Conservation (phyloP, 2,797 vertebrate species). For the Thunnus albacares region DNA sequence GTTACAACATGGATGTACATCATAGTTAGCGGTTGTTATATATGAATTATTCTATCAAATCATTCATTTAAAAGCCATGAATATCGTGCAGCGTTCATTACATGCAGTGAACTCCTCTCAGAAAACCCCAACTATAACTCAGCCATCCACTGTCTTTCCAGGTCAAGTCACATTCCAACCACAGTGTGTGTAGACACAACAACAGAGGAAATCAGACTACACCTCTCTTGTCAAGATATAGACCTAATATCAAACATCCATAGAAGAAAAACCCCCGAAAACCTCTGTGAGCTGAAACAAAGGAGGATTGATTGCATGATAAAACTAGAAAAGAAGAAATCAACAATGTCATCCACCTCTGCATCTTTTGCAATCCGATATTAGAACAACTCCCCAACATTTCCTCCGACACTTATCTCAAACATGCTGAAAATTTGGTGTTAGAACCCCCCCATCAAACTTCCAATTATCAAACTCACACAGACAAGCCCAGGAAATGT, state of each 20-base stretch:
- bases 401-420: constrained; percentile 41
- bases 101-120: not conserved
- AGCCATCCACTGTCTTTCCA: too few relatives aligned
- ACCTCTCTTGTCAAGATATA: not conserved
- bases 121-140: not conserved
- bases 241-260: not conserved
- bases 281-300: not conserved
- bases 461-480: constrained; percentile 85
- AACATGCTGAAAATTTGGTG: constrained; percentile 62
- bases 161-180: not conserved
- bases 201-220: not conserved
- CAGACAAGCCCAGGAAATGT: constrained; percentile 85
- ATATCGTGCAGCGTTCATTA: not conserved
- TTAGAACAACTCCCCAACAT: constrained; percentile 22
- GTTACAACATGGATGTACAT: not conserved
- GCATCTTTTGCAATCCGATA: constrained; percentile 23
- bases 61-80: not conserved
- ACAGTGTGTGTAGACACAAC: not conserved
- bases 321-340: not conserved
- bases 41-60: not conserved
- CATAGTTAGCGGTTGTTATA: not conserved
- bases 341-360: constrained; percentile 21
- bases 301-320: not conserved
- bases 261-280: not conserved
- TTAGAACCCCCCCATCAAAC: constrained; percentile 58